phyloP scores from a whole-genome alignment of 2,888 invertebrate genomes.

The Eueremaeus valkanovi region DNA sequence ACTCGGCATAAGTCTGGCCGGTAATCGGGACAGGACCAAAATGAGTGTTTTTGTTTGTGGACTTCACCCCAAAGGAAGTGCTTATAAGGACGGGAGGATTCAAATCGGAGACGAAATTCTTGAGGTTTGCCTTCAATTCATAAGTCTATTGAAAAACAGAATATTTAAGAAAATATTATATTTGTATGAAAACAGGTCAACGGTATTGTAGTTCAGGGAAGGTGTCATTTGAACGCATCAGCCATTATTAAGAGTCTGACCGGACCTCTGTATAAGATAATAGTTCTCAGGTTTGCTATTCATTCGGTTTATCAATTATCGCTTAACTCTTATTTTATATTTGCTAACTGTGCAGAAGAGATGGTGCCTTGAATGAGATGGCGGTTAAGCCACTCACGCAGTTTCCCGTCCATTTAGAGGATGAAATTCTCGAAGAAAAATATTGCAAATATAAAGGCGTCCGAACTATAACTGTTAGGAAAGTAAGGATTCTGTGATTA shows the following conservation, averaged over 20 bases:
- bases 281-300: slow-evolving; percentile 75
- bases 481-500: slow-evolving; percentile 59
- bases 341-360: too few species aligned
- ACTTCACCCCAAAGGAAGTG: slow-evolving; percentile 81
- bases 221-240: slow-evolving; percentile 94
- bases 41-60: slow-evolving; percentile 97
- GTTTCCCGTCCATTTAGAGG: slow-evolving; percentile 63
- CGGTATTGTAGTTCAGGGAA: slow-evolving; percentile 83
- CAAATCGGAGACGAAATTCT: slow-evolving; percentile 90
- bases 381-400: slow-evolving; percentile 84
- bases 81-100: slow-evolving; percentile 68
- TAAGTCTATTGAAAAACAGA: too few species aligned
- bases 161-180: too few species aligned
- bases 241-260: slow-evolving; percentile 88
- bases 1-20: slow-evolving; percentile 86
- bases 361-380: slow-evolving; percentile 68
- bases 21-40: slow-evolving; percentile 84
- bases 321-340: too few species aligned
- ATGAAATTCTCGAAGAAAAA: slow-evolving; percentile 60
- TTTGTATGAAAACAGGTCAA: too few species aligned
- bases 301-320: too few species aligned
- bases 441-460: slow-evolving; percentile 72
- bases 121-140: slow-evolving; percentile 64
- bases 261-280: slow-evolving; percentile 75
- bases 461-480: slow-evolving; percentile 74